These are phyloP conservation scores for Drosophila cardini DNA, from an alignment of 1,140 invertebrate genomes.

Conservation along the genomic window DNA sequence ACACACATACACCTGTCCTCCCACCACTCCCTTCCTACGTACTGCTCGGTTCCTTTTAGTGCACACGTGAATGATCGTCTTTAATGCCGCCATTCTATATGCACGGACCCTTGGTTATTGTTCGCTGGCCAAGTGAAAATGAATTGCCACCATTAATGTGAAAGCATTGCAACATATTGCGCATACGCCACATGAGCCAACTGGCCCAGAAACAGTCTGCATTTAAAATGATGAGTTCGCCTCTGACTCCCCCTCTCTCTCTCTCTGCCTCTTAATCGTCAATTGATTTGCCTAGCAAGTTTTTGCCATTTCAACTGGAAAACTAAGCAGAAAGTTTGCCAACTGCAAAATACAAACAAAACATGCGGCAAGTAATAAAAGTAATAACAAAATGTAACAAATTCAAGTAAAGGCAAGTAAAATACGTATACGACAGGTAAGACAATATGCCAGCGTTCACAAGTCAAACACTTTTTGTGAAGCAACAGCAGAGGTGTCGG, in stretches of 20 bases:
- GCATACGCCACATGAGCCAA: constrained; percentile 59
- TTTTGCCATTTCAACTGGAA: constrained; percentile 23
- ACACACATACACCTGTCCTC: not conserved
- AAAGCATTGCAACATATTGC: constrained; percentile 58
- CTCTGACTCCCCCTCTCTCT: not conserved
- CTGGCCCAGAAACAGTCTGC: constrained; percentile 11
- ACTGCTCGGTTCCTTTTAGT: constrained; percentile 13
- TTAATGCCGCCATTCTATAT: constrained; percentile 69
- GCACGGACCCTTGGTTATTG: constrained; percentile 55
- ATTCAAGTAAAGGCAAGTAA: constrained; percentile 49
- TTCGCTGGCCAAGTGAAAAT: constrained; percentile 68
- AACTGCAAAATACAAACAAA: constrained; percentile 55
- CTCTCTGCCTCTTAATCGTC: not conserved
- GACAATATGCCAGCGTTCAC: constrained; percentile 72
- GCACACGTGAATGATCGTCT: constrained; percentile 26
- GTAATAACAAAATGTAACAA: too few relatives aligned
- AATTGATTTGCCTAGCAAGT: constrained; percentile 31
- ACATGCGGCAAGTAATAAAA: constrained; percentile 57
- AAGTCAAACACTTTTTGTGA: constrained; percentile 63
- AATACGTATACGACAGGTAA: constrained; percentile 53
- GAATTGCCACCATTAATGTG: constrained; percentile 59
- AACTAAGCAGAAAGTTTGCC: not conserved
- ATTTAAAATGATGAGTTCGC: constrained; percentile 65
- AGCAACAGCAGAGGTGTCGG: not conserved
- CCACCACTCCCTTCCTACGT: not conserved